Conservation (phyloP, 2,113 vertebrate genomes). For the Erinaceus europaeus region DNA sequence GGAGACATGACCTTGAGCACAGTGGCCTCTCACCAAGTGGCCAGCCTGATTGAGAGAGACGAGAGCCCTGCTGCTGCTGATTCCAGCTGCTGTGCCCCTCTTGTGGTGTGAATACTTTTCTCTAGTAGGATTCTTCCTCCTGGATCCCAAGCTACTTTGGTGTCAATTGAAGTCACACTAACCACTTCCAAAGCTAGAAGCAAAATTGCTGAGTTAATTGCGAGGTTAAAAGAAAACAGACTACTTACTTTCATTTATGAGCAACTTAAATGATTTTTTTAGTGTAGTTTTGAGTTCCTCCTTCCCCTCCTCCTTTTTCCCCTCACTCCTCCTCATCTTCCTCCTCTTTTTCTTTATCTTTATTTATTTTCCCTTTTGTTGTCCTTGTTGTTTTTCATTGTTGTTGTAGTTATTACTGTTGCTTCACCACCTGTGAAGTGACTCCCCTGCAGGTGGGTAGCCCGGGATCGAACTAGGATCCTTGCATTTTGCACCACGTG, state of each 20-base stretch:
- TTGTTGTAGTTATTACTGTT: too few relatives aligned
- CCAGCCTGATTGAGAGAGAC: neutral
- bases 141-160: neutral
- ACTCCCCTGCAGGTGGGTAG: too few relatives aligned
- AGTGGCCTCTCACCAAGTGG: too few relatives aligned
- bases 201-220: neutral
- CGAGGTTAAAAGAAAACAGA: neutral
- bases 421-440: too few relatives aligned
- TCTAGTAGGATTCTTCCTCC: neutral
- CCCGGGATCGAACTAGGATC: too few relatives aligned
- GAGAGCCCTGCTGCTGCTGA: neutral
- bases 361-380: too few relatives aligned
- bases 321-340: too few relatives aligned
- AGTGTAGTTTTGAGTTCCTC: neutral
- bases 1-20: too few relatives aligned
- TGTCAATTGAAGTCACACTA: neutral
- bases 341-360: too few relatives aligned
- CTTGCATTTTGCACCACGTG: too few relatives aligned
- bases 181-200: neutral
- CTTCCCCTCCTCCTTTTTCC: too few relatives aligned
- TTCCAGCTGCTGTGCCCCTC: neutral
- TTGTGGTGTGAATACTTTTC: neutral
- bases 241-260: neutral
- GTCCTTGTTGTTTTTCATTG: too few relatives aligned
- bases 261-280: neutral